Conservation (phyloP, 64 coral and sea anemone species). For the Orbicella faveolata region DNA sequence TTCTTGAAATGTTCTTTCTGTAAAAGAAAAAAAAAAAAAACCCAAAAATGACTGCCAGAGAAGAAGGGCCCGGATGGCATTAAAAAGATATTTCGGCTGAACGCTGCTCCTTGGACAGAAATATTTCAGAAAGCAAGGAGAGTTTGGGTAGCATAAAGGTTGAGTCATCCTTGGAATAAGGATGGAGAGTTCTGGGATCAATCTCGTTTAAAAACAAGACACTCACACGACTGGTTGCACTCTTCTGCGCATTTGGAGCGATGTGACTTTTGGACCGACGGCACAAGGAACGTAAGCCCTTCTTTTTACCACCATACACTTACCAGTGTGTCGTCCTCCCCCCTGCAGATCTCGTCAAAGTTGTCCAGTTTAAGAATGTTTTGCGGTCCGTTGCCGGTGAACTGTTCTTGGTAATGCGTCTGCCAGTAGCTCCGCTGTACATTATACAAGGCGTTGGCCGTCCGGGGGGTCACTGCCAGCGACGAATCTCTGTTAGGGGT, state of each 20-base stretch:
- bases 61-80: background rate
- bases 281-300: too few species aligned
- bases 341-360: slow-evolving; percentile 55
- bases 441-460: slow-evolving; percentile 85
- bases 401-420: slow-evolving; percentile 77
- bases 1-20: slow-evolving; percentile 85
- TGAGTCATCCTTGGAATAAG: too few species aligned
- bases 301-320: background rate
- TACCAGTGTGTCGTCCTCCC: slow-evolving; percentile 46
- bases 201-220: too few species aligned
- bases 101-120: too few species aligned
- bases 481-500: slow-evolving; percentile 41
- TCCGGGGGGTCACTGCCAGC: slow-evolving; percentile 72
- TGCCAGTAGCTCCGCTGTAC: slow-evolving; percentile 58
- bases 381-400: slow-evolving; percentile 67
- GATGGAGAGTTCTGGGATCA: too few species aligned
- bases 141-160: too few species aligned
- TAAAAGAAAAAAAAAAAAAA: background rate
- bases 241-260: too few species aligned
- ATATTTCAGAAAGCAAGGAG: too few species aligned
- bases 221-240: too few species aligned
- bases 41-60: background rate
- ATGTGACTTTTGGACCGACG: too few species aligned
- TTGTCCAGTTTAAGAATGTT: slow-evolving; percentile 85
- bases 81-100: too few species aligned